Base-by-base conservation (phyloP, 1,140 invertebrate genomes). In the Caenorhabditis tropicalis region DNA sequence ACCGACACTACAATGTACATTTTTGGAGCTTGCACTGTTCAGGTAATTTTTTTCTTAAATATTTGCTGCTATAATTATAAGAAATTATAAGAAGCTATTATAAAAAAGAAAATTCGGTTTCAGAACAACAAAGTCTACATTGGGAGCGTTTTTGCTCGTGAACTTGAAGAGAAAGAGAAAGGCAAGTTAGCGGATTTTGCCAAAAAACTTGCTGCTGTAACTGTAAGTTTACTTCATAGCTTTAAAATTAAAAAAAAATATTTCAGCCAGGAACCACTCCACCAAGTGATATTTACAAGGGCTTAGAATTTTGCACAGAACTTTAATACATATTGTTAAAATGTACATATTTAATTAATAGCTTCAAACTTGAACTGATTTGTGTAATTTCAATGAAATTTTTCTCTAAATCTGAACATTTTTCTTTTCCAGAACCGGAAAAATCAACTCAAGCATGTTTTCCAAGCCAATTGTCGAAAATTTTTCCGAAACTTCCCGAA, bases 291-390 rank as follows among this genome's bases (percentile, higher is more conserved):
- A 43, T 86, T n/a, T 82, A 87, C 36, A 84, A 85, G 43, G 86
- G 82, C n/a, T 90, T 24, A 65, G 88, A 82, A 85, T 92, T 70
- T 74, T 88, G 33, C 60, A 87, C 82, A 89, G 90, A 86, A 65
- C 89, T 74, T 84, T 90, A 53, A 89, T 12, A 12, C 7, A 24
- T 7, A 27, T 9, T 82, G 51, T 56, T 51, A 79, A 19, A 0
- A 12, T 46, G 43, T 46, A 46, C 43, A 46, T 46, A 46, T 9
- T 1, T n/a, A n/a, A n/a, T n/a, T n/a, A n/a, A n/a, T n/a, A n/a
- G n/a, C n/a, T n/a, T n/a, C n/a, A n/a, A n/a, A n/a, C n/a, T n/a
- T n/a, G n/a, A n/a, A n/a, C n/a, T n/a, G n/a, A n/a, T n/a, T n/a
- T 46, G 43, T 24, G 65, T 74, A 24, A 74, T 74, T 74, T 74